Conservation (phyloP, 2,797 vertebrate genomes). For the Odontamblyopus lacepedii region DNA sequence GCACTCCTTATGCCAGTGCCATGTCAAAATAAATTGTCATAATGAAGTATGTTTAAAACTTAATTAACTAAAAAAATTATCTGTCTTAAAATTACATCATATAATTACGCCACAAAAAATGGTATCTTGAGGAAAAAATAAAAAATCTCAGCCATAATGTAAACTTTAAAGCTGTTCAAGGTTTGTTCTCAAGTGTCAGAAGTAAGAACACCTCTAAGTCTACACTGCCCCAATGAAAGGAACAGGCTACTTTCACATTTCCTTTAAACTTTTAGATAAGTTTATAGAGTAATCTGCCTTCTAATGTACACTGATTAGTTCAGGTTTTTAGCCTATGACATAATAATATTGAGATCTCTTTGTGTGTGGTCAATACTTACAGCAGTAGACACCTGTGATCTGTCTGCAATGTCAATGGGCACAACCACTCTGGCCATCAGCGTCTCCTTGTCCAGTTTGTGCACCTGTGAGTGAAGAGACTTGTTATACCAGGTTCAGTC, state of each 20-base stretch:
- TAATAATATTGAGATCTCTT: not conserved
- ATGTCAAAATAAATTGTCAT: not conserved
- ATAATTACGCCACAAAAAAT: too few relatives aligned
- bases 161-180: too few relatives aligned
- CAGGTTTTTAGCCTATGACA: not conserved
- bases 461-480: slow-evolving; percentile 78
- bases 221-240: not conserved
- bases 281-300: not conserved
- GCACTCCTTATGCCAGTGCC: not conserved
- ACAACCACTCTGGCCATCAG: slow-evolving; percentile 87
- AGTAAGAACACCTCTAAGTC: not conserved
- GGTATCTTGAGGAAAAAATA: too few relatives aligned
- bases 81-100: too few relatives aligned
- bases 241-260: too few relatives aligned
- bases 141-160: too few relatives aligned
- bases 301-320: not conserved
- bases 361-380: slow-evolving; percentile 77
- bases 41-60: too few relatives aligned
- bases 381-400: slow-evolving; percentile 81
- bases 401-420: slow-evolving; percentile 91
- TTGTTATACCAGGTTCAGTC: not conserved
- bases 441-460: slow-evolving; percentile 81
- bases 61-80: too few relatives aligned
- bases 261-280: not conserved
- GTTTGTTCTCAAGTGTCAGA: too few relatives aligned